phyloP scores from a whole-genome alignment of 2,888 invertebrate genomes.

The Pseudococcus jackbeardsleyi region DNA sequence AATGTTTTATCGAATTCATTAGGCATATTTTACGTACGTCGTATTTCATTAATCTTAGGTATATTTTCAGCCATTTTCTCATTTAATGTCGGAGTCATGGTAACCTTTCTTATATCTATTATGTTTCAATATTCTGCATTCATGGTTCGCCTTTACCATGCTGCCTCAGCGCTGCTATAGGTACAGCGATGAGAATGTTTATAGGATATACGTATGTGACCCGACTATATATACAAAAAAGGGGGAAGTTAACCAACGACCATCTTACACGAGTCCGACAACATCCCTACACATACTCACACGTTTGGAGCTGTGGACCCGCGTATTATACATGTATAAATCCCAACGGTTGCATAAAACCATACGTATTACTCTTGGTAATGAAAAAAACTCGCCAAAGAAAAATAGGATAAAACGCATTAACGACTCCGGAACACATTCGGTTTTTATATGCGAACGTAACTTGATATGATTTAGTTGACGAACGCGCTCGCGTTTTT shows the following conservation, averaged over 20 bases:
- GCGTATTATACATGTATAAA: conserved; percentile 19
- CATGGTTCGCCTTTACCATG: too few relatives aligned
- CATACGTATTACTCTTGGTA: neutral
- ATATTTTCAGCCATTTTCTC: conserved; percentile 12
- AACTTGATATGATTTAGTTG: conserved; percentile 60
- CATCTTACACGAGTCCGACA: too few relatives aligned
- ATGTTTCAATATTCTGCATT: conserved; percentile 17
- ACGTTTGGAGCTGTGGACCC: too few relatives aligned
- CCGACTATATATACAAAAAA: too few relatives aligned
- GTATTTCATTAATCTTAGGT: conserved; percentile 26
- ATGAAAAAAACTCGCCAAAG: conserved; percentile 33
- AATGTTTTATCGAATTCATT: conserved; percentile 44
- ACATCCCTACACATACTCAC: too few relatives aligned
- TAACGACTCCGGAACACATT: conserved; percentile 31
- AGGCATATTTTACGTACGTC: conserved; percentile 24
- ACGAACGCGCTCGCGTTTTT: conserved; percentile 58
- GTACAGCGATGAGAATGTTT: too few relatives aligned
- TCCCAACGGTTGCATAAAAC: conserved; percentile 50
- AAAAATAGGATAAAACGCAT: conserved; percentile 51
- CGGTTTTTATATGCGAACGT: conserved; percentile 52
- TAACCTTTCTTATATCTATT: conserved; percentile 22
- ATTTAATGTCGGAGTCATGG: conserved; percentile 17
- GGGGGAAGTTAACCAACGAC: too few relatives aligned
- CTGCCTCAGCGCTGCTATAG: too few relatives aligned
- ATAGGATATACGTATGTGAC: too few relatives aligned